Evolutionary conservation across 2,888 invertebrate genomes (phyloP), one percentile per base, ranked within the genome.

Genomic region (Microplitis deprimator): DNA sequence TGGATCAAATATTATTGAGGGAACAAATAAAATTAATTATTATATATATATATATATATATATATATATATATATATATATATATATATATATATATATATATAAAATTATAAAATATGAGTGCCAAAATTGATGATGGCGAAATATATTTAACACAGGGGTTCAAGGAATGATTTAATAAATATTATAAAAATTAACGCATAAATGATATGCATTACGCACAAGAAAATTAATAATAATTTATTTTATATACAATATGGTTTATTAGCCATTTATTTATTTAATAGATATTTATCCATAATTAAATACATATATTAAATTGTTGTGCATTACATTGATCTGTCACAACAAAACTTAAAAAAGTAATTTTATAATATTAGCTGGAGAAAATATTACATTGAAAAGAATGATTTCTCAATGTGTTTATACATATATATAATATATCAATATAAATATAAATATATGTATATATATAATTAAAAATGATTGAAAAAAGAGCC

Each of bases 171-270:
- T 65, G 65, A 65, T 65, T 65, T 20, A n/a, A 17, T 13, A 62
- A 62, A 62, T n/a, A 62, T 3, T 59, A 62, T 13, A 16, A 62
- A 62, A n/a, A 73, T 65, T 62, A 62, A 68, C 29, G 64, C 61
- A 67, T 17, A 38, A n/a, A 69, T 39, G 70, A 84, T 79, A 80
- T 82, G 81, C 82, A 80, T 82, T 65, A 80, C 79, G 81, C 29
- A 38, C 65, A 65, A 65, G 65, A 65, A 20, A 29, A 65, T 65
- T 38, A 8, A 65, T 65, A 8, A 16, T 38, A 65, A 4, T 65
- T 65, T 0, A 50, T 50, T 50, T 8, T 4, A 29, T 13, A 29
- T 29, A 65, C 10, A 65, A 20, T 29, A 65, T 20, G 38, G 65
- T 13, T 13, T 65, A 65, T 38, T 65, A 29, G 8, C 65, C 20